Base-by-base conservation (phyloP, 2,113 vertebrate genomes). In the Piprites chloris region DNA sequence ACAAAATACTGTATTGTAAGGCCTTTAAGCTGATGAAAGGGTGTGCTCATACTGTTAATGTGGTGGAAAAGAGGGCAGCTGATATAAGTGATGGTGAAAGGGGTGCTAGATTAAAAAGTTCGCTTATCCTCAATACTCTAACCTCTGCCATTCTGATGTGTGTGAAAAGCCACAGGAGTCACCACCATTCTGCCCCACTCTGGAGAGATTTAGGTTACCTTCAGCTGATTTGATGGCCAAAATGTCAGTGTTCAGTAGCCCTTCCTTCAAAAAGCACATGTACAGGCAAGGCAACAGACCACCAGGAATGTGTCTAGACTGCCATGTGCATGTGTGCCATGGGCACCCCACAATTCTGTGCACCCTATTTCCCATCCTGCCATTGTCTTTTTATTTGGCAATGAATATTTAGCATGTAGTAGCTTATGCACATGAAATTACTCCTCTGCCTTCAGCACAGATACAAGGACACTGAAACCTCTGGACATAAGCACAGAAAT, bases 1-100 rank as follows among this genome's bases (percentile, higher is more conserved):
- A 44, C 0, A 0, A 93, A 95, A 89, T 58, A 41, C 27, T 85
- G 53, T 37, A 41, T 91, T 94, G 89, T 81, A 84, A 95, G 79
- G 72, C 46, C 71, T 79, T 87, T 94, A 89, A 94, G 69, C 80
- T 65, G 81, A 91, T 95, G 80, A 92, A 96, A 94, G 46, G 32
- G n/a, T 33, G 26, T 5, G 14, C 5, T 96, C 12, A 33, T 76
- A 35, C 11, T 52, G 23, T 68, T 96, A 97, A 90, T 82, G 69
- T 41, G 37, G 33, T 79, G 44, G 56, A 86, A 96, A 86, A 79
- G 49, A 79, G 61, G 47, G 42, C 50, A 91, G 53, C 26, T 87
- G 58, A 85, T 63, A 90, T 14, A 66, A 68, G 74, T 93, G 65
- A 88, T 3, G 7, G 62, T 56, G 21, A 59, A 91, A 78, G 66